A percentile compares a stretch with the other conserved stretches of the same genome.
Conservation (phyloP, 2,888 invertebrate genomes). For the Beris morrisii region DNA sequence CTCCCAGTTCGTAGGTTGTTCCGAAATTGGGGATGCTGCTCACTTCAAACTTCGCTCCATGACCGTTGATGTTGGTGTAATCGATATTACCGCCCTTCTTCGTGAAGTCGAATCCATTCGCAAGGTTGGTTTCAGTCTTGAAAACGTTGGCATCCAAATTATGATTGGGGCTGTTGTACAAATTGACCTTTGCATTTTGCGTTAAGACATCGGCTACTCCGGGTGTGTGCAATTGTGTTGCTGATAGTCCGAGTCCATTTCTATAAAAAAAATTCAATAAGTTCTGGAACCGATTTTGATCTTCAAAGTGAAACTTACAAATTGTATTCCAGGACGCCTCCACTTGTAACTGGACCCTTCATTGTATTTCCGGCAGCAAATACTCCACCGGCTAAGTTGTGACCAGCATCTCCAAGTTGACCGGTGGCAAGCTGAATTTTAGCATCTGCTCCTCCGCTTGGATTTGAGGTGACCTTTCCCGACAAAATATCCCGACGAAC, state of each 20-base stretch:
- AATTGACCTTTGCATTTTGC: slow-evolving; percentile 32
- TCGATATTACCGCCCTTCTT: slow-evolving; percentile 45
- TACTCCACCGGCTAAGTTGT: slow-evolving; percentile 44
- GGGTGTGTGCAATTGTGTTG: slow-evolving; percentile 45
- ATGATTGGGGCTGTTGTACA: slow-evolving; percentile 30
- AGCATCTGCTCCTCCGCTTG: slow-evolving; percentile 43
- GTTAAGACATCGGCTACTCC: slow-evolving; percentile 42
- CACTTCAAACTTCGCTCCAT: slow-evolving; percentile 44
- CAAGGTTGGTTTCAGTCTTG: slow-evolving; percentile 43
- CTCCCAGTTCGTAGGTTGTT: slow-evolving; percentile 42
- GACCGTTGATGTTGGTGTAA: slow-evolving; percentile 43
- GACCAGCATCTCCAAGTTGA: slow-evolving; percentile 39
- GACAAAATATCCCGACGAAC: background rate
- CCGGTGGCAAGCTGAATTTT: slow-evolving; percentile 37
- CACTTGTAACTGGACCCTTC: slow-evolving; percentile 45
- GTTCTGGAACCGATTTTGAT: too few species aligned
- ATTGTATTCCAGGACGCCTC: slow-evolving; percentile 45
- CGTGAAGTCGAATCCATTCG: slow-evolving; percentile 43
- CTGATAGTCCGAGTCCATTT: slow-evolving; percentile 45
- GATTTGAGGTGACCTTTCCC: slow-evolving; percentile 42
- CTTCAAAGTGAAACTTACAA: slow-evolving; percentile 42
- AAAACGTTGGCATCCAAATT: slow-evolving; percentile 45
- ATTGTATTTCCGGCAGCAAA: slow-evolving; percentile 45
- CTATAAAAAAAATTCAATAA: slow-evolving; percentile 38
- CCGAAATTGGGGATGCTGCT: slow-evolving; percentile 46